Percentiles rank a stretch among this genome's conserved stretches.
Evolutionary conservation across 2,113 vertebrate species (phyloP).

Genomic region (Lonchura striata): DNA sequence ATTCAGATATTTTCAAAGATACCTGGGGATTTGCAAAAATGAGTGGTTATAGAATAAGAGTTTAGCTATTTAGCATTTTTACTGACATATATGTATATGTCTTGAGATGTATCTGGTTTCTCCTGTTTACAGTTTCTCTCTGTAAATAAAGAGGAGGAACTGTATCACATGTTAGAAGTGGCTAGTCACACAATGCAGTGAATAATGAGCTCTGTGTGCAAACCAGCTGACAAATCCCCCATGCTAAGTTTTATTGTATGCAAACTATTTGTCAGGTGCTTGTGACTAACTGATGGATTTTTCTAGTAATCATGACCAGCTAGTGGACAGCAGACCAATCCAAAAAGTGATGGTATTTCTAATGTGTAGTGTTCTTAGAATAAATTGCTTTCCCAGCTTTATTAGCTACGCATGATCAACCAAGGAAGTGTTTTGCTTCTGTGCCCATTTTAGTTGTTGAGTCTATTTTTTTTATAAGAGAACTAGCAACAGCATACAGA

Average conservation of each 20-base stretch:
- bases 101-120: not conserved
- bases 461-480: not conserved
- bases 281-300: slow-evolving; percentile 18
- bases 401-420: not conserved
- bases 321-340: slow-evolving; percentile 4
- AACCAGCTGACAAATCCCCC: not conserved
- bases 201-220: slow-evolving; percentile 8
- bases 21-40: not conserved
- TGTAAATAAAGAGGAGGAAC: not conserved
- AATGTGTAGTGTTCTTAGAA: not conserved
- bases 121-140: not conserved
- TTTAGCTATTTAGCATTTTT: not conserved
- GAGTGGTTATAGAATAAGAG: not conserved
- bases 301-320: not conserved
- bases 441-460: not conserved
- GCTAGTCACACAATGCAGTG: not conserved
- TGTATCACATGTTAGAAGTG: not conserved
- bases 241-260: slow-evolving; percentile 35
- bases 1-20: slow-evolving; percentile 30
- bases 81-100: not conserved
- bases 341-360: not conserved
- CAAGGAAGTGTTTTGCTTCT: not conserved
- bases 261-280: slow-evolving; percentile 35
- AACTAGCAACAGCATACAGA: not conserved
- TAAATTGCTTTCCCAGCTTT: not conserved